Conservation (phyloP, 2,888 invertebrate species). For the Aphidius colemani region DNA sequence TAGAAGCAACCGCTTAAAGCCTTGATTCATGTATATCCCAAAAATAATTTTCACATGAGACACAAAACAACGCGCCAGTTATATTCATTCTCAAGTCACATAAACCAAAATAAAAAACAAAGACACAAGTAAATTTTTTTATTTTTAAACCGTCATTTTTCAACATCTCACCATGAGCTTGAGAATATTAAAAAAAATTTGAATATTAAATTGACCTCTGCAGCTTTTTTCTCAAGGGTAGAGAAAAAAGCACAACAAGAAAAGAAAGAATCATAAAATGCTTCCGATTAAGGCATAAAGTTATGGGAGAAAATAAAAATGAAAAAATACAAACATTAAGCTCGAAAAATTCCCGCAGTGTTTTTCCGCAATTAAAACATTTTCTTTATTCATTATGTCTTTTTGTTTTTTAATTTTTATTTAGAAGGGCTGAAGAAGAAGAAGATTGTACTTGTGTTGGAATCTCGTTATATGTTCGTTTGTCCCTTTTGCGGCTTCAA, state of each 20-base stretch:
- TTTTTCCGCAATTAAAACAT: slow-evolving; percentile 41
- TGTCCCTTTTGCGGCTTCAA: slow-evolving; percentile 29
- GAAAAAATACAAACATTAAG: slow-evolving; percentile 17
- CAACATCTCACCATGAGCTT: no score
- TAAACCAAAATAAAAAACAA: no score
- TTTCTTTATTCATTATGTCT: slow-evolving; percentile 34
- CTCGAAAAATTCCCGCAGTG: slow-evolving; percentile 19
- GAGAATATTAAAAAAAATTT: no score
- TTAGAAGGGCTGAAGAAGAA: no score
- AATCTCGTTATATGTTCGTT: slow-evolving; percentile 12
- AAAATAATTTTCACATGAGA: no score
- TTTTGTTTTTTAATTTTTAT: no score
- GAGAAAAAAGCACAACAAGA: slow-evolving; percentile 6
- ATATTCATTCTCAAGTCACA: neutral
- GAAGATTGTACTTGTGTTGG: no score
- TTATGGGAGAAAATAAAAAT: slow-evolving; percentile 19
- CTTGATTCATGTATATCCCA: slow-evolving; percentile 39
- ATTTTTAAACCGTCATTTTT: no score
- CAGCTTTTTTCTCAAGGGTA: neutral
- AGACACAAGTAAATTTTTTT: no score
- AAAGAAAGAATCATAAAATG: slow-evolving; percentile 3
- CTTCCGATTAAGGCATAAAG: neutral
- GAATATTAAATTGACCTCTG: no score
- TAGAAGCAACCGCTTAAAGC: slow-evolving; percentile 46
- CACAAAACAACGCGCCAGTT: neutral